Conservation (phyloP, 2,888 invertebrate species). For the Chrysina gloriosa region DNA sequence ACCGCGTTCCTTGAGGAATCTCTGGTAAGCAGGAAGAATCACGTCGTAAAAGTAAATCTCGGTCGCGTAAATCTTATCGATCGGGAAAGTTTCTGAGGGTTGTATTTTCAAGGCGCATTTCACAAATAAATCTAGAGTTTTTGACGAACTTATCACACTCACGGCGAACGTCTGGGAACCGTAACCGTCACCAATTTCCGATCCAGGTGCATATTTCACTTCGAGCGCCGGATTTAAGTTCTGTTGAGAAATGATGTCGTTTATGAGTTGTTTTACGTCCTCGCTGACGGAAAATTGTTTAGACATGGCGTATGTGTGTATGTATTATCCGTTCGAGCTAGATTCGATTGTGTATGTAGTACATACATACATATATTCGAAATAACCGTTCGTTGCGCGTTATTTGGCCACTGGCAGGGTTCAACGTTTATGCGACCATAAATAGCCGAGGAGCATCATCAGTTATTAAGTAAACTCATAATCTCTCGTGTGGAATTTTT, state of each 20-base stretch:
- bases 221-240: background rate
- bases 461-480: too few relatives aligned
- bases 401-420: too few relatives aligned
- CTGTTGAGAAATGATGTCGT: background rate
- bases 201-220: background rate
- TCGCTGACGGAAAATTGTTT: background rate
- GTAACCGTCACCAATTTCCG: conserved; percentile 43
- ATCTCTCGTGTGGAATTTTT: too few relatives aligned
- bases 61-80: background rate
- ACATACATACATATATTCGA: too few relatives aligned
- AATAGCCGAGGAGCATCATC: too few relatives aligned
- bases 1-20: background rate
- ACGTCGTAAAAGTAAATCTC: conserved; percentile 22
- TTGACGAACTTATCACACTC: conserved; percentile 21
- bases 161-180: conserved; percentile 38
- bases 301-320: background rate
- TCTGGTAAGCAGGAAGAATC: background rate
- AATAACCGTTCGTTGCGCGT: too few relatives aligned
- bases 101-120: conserved; percentile 21
- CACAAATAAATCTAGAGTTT: conserved; percentile 15
- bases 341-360: background rate
- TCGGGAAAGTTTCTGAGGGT: background rate
- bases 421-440: too few relatives aligned
- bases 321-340: background rate
- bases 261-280: background rate